A percentile compares a stretch with the other conserved stretches of the same genome.
Evolutionary conservation across 2,797 vertebrate species (phyloP).

Genomic region (Nothura maculosa): DNA sequence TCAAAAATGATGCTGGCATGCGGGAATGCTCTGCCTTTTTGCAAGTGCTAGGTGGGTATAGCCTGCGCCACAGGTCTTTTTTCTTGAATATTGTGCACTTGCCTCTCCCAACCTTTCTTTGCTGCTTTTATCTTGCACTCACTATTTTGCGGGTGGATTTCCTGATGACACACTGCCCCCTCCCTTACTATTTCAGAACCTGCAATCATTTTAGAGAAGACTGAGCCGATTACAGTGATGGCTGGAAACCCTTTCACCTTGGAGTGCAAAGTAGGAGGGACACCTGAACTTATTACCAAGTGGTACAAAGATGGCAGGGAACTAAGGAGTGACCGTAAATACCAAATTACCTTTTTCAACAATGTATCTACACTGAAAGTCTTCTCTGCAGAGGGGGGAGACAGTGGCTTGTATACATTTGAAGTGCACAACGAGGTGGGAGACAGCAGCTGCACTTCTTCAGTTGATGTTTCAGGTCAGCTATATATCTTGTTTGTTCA

Average conservation of each 20-base stretch:
- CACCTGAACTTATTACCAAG: slow-evolving; percentile 92
- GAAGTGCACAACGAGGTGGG: slow-evolving; percentile 97
- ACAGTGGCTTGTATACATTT: slow-evolving; percentile 93
- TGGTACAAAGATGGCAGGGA: slow-evolving; percentile 96
- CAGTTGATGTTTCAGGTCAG: slow-evolving; percentile 95
- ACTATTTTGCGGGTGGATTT: not conserved
- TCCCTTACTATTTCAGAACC: slow-evolving; percentile 88
- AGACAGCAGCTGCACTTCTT: slow-evolving; percentile 93
- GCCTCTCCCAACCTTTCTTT: not conserved
- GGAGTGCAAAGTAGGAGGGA: slow-evolving; percentile 93
- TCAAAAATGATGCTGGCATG: slow-evolving; percentile 95
- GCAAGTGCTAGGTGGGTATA: slow-evolving; percentile 94
- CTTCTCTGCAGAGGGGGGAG: slow-evolving; percentile 89
- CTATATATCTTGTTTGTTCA: slow-evolving; percentile 9
- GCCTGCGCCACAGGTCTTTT: not conserved
- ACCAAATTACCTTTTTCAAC: slow-evolving; percentile 92
- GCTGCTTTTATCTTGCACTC: not conserved
- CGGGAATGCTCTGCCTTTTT: slow-evolving; percentile 92
- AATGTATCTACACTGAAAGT: slow-evolving; percentile 93
- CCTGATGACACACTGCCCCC: not conserved
- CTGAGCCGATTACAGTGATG: slow-evolving; percentile 94
- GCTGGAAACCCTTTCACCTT: slow-evolving; percentile 92
- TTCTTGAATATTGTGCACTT: not conserved
- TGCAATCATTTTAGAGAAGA: slow-evolving; percentile 93
- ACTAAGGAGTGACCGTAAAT: slow-evolving; percentile 91